These are phyloP conservation scores for Caenorhabditis zanzibari DNA, from an alignment of 2,888 invertebrate species.

Conservation along the genomic window DNA sequence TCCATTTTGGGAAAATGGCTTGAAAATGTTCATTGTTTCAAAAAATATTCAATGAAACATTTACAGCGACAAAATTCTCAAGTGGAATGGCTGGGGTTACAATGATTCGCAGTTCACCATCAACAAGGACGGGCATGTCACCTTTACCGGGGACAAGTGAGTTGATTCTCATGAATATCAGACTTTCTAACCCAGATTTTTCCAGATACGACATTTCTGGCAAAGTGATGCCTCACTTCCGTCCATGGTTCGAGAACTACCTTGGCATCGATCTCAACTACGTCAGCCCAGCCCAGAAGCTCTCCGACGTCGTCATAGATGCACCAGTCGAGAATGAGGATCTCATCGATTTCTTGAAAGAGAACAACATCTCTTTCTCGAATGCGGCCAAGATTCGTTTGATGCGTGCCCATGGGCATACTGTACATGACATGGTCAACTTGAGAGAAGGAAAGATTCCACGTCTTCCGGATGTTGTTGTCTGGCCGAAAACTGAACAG, in stretches of 20 bases:
- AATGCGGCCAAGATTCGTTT: conserved; percentile 87
- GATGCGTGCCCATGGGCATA: conserved; percentile 81
- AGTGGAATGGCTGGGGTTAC: conserved; percentile 99
- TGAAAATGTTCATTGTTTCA: neutral
- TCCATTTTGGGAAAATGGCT: conserved; percentile 22
- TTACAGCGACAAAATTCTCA: conserved; percentile 86
- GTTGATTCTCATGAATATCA: conserved; percentile 66
- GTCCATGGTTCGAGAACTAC: conserved; percentile 89
- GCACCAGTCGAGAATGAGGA: conserved; percentile 92
- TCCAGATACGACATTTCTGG: conserved; percentile 84
- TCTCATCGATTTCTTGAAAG: conserved; percentile 92
- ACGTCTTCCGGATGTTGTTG: conserved; percentile 94
- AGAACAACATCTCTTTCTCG: conserved; percentile 90
- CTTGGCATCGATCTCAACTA: conserved; percentile 87
- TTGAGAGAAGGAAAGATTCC: conserved; percentile 88
- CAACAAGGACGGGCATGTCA: conserved; percentile 86
- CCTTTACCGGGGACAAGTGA: conserved; percentile 92
- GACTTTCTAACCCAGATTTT: no score
- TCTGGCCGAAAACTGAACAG: conserved; percentile 89
- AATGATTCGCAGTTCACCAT: conserved; percentile 92
- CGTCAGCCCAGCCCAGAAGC: conserved; percentile 83
- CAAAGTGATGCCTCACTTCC: conserved; percentile 89
- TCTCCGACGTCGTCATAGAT: conserved; percentile 86
- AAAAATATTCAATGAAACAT: neutral
- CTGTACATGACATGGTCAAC: conserved; percentile 90